These are phyloP conservation scores for Metaphire vulgaris DNA, from an alignment of 1,140 invertebrate species.

Conservation along the genomic window DNA sequence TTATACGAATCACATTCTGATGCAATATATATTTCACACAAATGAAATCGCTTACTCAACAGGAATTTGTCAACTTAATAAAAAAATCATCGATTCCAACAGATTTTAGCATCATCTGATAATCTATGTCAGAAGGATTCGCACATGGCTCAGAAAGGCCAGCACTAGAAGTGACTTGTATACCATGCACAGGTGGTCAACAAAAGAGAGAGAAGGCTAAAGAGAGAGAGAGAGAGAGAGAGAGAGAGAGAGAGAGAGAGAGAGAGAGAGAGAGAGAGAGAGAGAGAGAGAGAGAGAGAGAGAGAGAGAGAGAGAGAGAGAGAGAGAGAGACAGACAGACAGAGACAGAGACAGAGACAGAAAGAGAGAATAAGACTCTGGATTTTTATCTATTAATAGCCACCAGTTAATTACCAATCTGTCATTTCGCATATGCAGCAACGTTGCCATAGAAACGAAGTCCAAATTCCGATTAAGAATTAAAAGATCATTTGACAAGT, in stretches of 20 bases:
- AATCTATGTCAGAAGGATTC: too few species aligned
- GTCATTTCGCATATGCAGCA: not conserved
- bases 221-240: not conserved
- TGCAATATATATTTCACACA: too few species aligned
- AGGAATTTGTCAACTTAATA: too few species aligned
- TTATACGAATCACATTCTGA: too few species aligned
- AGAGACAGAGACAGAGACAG: not conserved
- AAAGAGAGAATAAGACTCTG: not conserved
- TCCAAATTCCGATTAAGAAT: not conserved
- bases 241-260: not conserved
- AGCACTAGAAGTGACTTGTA: too few species aligned
- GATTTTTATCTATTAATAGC: not conserved
- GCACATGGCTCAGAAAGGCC: too few species aligned
- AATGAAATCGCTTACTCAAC: too few species aligned
- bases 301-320: constrained; percentile 1
- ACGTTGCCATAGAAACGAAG: not conserved
- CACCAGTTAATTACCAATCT: not conserved
- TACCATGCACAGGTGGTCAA: not conserved
- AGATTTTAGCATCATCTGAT: too few species aligned
- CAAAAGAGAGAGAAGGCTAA: not conserved
- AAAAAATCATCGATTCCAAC: too few species aligned
- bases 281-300: constrained; percentile 1
- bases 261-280: not conserved
- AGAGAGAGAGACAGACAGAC: not conserved
- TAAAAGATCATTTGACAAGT: constrained; percentile 29